Evolutionary conservation across 1,140 invertebrate genomes (phyloP).

Genomic region (Caenorhabditis brenneri): DNA sequence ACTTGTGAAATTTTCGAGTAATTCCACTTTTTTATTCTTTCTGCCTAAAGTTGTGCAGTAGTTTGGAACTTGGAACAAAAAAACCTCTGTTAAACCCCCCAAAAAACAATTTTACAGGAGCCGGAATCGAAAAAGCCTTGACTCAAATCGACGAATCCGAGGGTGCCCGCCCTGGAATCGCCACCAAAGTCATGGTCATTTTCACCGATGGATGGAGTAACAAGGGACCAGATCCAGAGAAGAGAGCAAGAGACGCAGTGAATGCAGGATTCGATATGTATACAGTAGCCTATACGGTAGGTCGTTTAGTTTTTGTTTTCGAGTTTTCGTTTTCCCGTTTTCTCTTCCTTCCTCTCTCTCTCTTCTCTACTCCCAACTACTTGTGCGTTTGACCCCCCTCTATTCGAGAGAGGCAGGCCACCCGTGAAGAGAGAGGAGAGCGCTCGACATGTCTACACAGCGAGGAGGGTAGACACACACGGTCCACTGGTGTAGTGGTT

Average conservation of each 20-base stretch:
- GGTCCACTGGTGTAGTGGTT: slow-evolving; percentile 42
- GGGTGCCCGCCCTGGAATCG: slow-evolving; percentile 64
- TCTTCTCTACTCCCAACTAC: no score
- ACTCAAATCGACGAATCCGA: slow-evolving; percentile 61
- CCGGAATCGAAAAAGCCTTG: slow-evolving; percentile 62
- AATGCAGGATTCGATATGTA: slow-evolving; percentile 39
- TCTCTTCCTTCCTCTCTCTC: not conserved
- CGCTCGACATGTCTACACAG: not conserved
- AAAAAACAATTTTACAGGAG: slow-evolving; percentile 52
- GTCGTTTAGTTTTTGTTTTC: not conserved
- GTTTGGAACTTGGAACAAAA: no score
- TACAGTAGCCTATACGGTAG: slow-evolving; percentile 46
- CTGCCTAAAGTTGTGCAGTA: no score
- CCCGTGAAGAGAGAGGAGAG: not conserved
- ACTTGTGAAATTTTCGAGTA: no score
- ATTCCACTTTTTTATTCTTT: no score
- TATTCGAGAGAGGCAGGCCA: not conserved
- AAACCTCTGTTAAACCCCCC: no score
- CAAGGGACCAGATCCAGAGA: slow-evolving; percentile 58
- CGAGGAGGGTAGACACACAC: no score
- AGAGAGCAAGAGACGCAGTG: slow-evolving; percentile 26
- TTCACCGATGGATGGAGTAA: slow-evolving; percentile 67
- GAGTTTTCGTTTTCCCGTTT: not conserved
- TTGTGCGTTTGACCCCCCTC: no score
- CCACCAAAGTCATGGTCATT: slow-evolving; percentile 64